These are phyloP conservation scores for Pantherophis alleghaniensis DNA, from an alignment of 2,797 vertebrate genomes.

Conservation along the genomic window DNA sequence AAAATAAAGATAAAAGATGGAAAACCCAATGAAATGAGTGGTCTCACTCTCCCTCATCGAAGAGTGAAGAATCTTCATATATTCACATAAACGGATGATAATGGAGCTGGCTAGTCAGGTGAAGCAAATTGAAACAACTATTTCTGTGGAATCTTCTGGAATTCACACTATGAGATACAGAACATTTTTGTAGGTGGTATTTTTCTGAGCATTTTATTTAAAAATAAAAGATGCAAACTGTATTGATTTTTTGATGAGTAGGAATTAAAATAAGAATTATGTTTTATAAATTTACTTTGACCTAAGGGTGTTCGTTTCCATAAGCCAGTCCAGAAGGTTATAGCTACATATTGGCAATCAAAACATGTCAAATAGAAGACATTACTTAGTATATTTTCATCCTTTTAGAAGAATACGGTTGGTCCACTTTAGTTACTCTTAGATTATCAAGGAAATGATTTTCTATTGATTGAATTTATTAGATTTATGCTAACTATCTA, in stretches of 20 bases:
- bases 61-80: background rate
- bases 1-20: background rate
- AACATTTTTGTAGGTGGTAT: background rate
- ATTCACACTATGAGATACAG: background rate
- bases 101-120: background rate
- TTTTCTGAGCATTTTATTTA: background rate
- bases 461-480: background rate
- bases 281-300: background rate
- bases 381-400: background rate
- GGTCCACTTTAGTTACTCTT: background rate
- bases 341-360: background rate
- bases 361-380: background rate
- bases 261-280: background rate
- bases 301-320: background rate
- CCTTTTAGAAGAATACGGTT: background rate
- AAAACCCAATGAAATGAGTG: background rate
- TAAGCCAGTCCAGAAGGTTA: background rate
- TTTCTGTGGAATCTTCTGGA: background rate
- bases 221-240: background rate
- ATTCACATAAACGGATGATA: background rate
- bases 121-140: background rate
- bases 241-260: background rate
- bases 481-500: background rate
- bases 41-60: background rate
- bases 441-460: background rate